phyloP scores from a whole-genome alignment of 1,140 invertebrate species.

The Meteorus sp. region DNA sequence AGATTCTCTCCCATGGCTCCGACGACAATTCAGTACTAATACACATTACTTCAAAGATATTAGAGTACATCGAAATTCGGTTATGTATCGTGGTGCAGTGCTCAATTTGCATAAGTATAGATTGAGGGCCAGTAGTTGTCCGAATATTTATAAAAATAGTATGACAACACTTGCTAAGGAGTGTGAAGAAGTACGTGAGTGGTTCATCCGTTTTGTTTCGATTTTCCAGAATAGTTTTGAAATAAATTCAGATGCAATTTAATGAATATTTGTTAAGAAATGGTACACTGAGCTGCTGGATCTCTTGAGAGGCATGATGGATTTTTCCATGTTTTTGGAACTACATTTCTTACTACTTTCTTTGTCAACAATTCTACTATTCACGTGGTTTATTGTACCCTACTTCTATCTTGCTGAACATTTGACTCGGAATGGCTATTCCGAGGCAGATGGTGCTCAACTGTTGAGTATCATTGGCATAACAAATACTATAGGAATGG shows the following conservation, averaged over 20 bases:
- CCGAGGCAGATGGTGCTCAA: constrained; percentile 72
- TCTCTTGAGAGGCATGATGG: constrained; percentile 72
- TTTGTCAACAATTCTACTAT: constrained; percentile 80
- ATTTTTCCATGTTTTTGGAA: constrained; percentile 80
- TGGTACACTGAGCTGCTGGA: constrained; percentile 76
- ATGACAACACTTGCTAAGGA: constrained; percentile 82
- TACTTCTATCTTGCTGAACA: constrained; percentile 86
- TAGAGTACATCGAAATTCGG: constrained; percentile 75
- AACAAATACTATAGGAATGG: constrained; percentile 88
- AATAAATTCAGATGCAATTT: constrained; percentile 6
- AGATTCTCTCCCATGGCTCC: constrained; percentile 60
- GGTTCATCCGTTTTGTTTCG: constrained; percentile 22
- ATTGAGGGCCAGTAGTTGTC: constrained; percentile 83
- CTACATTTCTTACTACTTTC: constrained; percentile 80
- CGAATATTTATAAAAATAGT: constrained; percentile 87
- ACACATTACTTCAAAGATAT: constrained; percentile 76
- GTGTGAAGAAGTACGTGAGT: constrained; percentile 73
- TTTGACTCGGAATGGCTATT: constrained; percentile 65
- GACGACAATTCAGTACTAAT: constrained; percentile 63
- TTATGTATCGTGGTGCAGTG: constrained; percentile 82
- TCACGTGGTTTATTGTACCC: constrained; percentile 88
- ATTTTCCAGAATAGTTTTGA: constrained; percentile 50
- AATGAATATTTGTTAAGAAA: constrained; percentile 62
- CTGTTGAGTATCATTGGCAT: constrained; percentile 82
- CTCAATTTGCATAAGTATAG: constrained; percentile 79